Base-by-base conservation (phyloP, 2,888 invertebrate genomes). In the Apamea monoglypha region DNA sequence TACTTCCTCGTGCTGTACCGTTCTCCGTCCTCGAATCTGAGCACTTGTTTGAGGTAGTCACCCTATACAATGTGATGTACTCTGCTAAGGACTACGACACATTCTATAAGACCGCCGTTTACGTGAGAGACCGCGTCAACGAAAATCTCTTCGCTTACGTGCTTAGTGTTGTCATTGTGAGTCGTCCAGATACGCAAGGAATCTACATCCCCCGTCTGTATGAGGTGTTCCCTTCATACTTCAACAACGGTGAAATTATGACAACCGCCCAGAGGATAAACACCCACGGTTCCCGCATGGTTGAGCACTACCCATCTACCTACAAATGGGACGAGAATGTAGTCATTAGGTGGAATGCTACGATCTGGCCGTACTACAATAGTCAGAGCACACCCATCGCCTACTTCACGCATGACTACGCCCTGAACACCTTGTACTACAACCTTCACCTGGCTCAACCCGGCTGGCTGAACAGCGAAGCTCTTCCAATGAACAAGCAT, bases 391-490 rank as follows among this genome's bases (percentile, higher is more conserved):
- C 97, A 78, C 94, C 96, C 21, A 87, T 98, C 67, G 95, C 97
- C 53, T 98, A 98, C 95, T 98, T 97, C 95, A 98, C 98, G 29
- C 98, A 98, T 91, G 98, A 98, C 92, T 95, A 98, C 77, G 97
- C 97, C 77, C 95, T 98, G 73, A 98, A 98, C 93, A 90, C 97
- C 44, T 97, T 97, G 91, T 98, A 98, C 95, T 98, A 97, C 93
- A 97, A 97, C 91, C 92, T 95, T 85, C 97, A 97, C 87, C 92
- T 98, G 88, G 96, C 97, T 78, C 98, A 97, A 90, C 98, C 98
- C 12, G 97, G 95, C 92, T 98, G 98, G 97, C 96, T 98, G 91
- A 96, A 97, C 80, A 97, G 97, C 76, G 94, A 96, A 29, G 95
- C 97, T 72, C 97, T 97, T 86, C 95, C 97, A 82, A 91, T 97